Conservation (phyloP, 1,140 invertebrate species). For the Hirudo medicinalis region DNA sequence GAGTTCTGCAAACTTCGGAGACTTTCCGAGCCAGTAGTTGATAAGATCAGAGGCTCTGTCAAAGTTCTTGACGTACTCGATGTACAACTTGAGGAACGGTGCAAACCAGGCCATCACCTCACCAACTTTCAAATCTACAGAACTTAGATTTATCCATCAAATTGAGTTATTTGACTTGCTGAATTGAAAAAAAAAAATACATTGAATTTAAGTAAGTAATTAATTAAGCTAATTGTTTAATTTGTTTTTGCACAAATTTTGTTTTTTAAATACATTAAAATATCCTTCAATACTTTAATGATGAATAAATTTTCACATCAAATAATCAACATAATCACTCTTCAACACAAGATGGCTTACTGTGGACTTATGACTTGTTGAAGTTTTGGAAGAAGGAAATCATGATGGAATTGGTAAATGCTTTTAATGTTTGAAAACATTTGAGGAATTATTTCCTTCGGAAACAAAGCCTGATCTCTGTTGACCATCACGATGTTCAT, state of each 20-base stretch:
- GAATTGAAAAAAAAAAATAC: too few species aligned
- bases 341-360: background rate
- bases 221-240: too few species aligned
- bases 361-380: slow-evolving; percentile 38
- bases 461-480: slow-evolving; percentile 42
- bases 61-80: slow-evolving; percentile 54
- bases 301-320: too few species aligned
- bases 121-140: slow-evolving; percentile 38
- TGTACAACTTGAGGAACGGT: slow-evolving; percentile 55
- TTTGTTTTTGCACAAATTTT: too few species aligned
- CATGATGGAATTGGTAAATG: slow-evolving; percentile 48
- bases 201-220: background rate
- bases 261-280: too few species aligned
- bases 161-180: too few species aligned
- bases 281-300: too few species aligned
- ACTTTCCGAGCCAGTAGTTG: slow-evolving; percentile 45
- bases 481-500: slow-evolving; percentile 30
- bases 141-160: slow-evolving; percentile 27
- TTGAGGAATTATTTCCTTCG: slow-evolving; percentile 43
- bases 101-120: slow-evolving; percentile 53
- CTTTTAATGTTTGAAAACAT: slow-evolving; percentile 51
- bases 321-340: too few species aligned
- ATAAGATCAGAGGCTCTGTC: slow-evolving; percentile 49
- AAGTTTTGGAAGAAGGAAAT: slow-evolving; percentile 47
- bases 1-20: slow-evolving; percentile 45